These are phyloP conservation scores for Oncorhynchus tshawytscha DNA, from an alignment of 2,113 vertebrate genomes.

Conservation along the genomic window DNA sequence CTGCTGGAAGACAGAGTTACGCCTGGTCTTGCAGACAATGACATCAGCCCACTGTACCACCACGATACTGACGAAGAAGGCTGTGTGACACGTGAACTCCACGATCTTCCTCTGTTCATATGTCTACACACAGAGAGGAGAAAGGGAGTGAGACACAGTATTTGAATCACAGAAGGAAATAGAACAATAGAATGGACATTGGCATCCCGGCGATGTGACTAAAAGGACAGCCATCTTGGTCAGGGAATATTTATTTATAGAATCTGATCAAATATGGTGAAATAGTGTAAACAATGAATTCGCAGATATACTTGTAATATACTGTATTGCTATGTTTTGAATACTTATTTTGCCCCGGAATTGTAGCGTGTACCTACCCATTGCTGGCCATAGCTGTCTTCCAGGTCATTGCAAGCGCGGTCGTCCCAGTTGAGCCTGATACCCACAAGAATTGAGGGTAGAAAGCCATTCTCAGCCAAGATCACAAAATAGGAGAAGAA, in stretches of 20 bases:
- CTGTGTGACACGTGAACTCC: conserved; percentile 92
- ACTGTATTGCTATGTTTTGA: too few species aligned
- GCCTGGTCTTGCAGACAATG: conserved; percentile 92
- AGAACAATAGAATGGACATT: too few species aligned
- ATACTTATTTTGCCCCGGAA: too few species aligned
- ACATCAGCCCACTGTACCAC: conserved; percentile 91
- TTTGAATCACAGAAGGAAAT: too few species aligned
- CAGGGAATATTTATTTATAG: too few species aligned
- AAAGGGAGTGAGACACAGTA: too few species aligned
- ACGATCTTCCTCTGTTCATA: conserved; percentile 91
- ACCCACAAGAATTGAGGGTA: conserved; percentile 81
- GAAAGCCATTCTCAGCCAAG: conserved; percentile 92
- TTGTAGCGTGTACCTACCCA: conserved; percentile 78
- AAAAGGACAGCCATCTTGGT: neutral
- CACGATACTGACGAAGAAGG: conserved; percentile 90
- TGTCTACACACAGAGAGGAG: conserved; percentile 68
- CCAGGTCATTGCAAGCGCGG: conserved; percentile 83
- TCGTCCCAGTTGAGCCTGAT: conserved; percentile 87
- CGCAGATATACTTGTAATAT: too few species aligned
- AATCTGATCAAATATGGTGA: neutral
- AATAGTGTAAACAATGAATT: neutral
- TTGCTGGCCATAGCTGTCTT: conserved; percentile 86
- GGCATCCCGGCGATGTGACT: too few species aligned
- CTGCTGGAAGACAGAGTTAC: conserved; percentile 89
- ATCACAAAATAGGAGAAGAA: conserved; percentile 97